Percentiles rank a stretch among this genome's conserved stretches.
These are phyloP conservation scores for Myripristis murdjan DNA, from an alignment of 2,797 vertebrate species.

Conservation along the genomic window DNA sequence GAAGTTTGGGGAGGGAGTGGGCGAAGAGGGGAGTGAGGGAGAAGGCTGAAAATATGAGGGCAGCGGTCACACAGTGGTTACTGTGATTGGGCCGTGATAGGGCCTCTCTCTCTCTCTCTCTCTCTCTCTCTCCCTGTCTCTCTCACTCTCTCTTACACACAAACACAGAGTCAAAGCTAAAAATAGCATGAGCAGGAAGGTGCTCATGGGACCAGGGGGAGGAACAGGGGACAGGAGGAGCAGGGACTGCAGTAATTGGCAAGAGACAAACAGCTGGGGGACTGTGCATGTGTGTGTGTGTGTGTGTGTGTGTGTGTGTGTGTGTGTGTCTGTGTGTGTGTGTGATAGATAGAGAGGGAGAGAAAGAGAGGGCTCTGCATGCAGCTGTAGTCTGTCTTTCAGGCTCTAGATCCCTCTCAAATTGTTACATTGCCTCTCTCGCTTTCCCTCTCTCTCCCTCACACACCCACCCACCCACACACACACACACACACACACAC, in stretches of 20 bases:
- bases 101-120: constrained; percentile 24
- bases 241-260: constrained; percentile 62
- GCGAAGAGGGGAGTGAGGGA: constrained; percentile 32
- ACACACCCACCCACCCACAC: too few relatives aligned
- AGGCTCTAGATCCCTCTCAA: constrained; percentile 64
- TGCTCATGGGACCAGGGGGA: constrained; percentile 63
- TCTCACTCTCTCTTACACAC: constrained; percentile 33
- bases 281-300: constrained; percentile 49
- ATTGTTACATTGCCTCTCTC: constrained; percentile 61
- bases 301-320: constrained; percentile 23
- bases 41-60: constrained; percentile 51
- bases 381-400: constrained; percentile 83
- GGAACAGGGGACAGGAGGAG: constrained; percentile 49
- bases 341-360: too few relatives aligned
- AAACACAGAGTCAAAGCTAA: too few relatives aligned
- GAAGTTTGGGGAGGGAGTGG: constrained; percentile 49
- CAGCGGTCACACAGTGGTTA: constrained; percentile 57
- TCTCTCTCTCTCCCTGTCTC: constrained; percentile 4
- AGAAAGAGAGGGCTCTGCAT: constrained; percentile 24
- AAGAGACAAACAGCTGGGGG: constrained; percentile 79
- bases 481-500: constrained; percentile 8
- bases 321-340: too few relatives aligned
- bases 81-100: constrained; percentile 67
- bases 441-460: constrained; percentile 20
- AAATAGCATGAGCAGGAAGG: constrained; percentile 79